Evolutionary conservation across 2,888 invertebrate species (phyloP).

Genomic region (Eremobia ochroleuca): DNA sequence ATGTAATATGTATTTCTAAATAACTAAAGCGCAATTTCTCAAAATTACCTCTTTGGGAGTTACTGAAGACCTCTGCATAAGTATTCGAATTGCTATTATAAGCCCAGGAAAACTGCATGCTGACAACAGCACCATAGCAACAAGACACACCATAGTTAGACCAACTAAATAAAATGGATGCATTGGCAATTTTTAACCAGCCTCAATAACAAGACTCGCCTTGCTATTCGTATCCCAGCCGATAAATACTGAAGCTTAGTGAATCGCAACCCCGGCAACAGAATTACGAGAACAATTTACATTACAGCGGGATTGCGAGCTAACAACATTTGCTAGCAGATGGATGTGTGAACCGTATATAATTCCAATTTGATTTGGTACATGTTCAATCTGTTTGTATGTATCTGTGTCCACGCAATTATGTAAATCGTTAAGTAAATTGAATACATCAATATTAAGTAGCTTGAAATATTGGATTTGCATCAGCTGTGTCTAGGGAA

Average conservation of each 20-base stretch:
- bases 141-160: neutral
- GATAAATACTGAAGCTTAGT: constrained; percentile 72
- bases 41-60: neutral
- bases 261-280: constrained; percentile 61
- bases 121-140: constrained; percentile 12
- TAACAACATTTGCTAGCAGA: constrained; percentile 74
- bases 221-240: constrained; percentile 41
- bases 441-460: constrained; percentile 53
- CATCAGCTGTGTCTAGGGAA: constrained; percentile 45
- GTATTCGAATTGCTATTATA: neutral
- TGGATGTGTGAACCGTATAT: constrained; percentile 67
- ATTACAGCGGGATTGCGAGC: constrained; percentile 63
- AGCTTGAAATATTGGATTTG: constrained; percentile 44
- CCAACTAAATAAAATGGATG: constrained; percentile 26
- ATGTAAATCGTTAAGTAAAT: constrained; percentile 54
- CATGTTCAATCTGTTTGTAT: constrained; percentile 53
- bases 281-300: constrained; percentile 64
- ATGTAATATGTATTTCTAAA: neutral
- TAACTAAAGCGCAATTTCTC: neutral
- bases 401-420: constrained; percentile 60
- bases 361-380: constrained; percentile 67
- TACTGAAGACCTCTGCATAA: neutral
- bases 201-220: constrained; percentile 47
- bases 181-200: constrained; percentile 47
- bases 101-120: neutral